Conservation (phyloP, 1,140 invertebrate species). For the Brachionus rubens region DNA sequence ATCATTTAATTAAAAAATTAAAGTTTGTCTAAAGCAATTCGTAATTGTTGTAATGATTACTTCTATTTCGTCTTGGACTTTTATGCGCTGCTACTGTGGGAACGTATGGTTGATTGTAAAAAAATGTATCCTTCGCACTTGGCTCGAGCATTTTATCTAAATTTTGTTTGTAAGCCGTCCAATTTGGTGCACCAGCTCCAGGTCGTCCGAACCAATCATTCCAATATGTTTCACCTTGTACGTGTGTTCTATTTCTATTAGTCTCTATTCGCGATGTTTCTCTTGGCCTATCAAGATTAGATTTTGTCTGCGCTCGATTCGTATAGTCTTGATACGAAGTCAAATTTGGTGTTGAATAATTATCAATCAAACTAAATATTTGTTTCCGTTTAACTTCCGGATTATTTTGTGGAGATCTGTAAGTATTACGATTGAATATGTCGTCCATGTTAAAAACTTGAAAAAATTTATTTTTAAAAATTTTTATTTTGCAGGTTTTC, state of each 20-base stretch:
- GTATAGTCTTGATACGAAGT: background rate
- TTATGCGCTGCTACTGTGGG: background rate
- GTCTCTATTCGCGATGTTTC: background rate
- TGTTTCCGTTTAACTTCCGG: slow-evolving; percentile 8
- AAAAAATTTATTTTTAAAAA: background rate
- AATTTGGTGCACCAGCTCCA: slow-evolving; percentile 32
- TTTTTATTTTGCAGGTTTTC: no score
- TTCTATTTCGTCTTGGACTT: slow-evolving; percentile 24
- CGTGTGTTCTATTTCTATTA: no score
- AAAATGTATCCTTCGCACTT: background rate
- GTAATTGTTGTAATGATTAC: slow-evolving; percentile 38
- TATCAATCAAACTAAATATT: slow-evolving; percentile 32
- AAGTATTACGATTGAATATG: no score
- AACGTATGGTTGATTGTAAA: slow-evolving; percentile 22
- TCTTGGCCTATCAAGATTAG: background rate
- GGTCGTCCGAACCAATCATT: slow-evolving; percentile 44
- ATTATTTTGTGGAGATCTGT: background rate
- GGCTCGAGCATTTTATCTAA: slow-evolving; percentile 28
- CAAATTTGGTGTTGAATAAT: background rate
- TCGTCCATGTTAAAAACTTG: background rate
- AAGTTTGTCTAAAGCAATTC: background rate
- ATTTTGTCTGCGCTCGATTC: background rate
- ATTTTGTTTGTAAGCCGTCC: slow-evolving; percentile 30
- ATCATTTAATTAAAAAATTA: no score
- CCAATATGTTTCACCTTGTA: slow-evolving; percentile 17